A percentile compares a stretch with the other conserved stretches of the same genome.
Evolutionary conservation across 2,797 vertebrate species (phyloP).

Genomic region (Notamacropus eugenii): DNA sequence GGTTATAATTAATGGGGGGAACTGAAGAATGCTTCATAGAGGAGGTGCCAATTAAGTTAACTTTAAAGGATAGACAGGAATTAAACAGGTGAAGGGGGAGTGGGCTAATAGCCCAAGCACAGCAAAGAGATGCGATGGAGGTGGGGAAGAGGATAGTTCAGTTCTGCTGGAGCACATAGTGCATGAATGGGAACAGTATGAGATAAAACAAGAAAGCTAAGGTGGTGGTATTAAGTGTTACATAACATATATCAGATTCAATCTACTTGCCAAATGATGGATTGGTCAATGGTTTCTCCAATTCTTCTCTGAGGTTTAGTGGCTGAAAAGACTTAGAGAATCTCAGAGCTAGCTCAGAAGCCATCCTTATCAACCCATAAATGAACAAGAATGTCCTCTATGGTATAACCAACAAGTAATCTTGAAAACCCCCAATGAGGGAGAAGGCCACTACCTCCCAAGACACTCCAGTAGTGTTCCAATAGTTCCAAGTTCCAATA

Average conservation of each 20-base stretch:
- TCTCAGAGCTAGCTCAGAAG: neutral
- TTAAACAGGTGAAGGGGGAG: neutral
- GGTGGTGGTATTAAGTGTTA: neutral
- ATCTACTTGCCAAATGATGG: neutral
- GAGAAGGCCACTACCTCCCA: neutral
- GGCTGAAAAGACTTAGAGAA: neutral
- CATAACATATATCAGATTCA: neutral
- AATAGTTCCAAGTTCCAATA: neutral
- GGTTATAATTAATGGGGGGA: neutral
- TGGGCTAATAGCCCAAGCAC: neutral
- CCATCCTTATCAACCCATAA: neutral
- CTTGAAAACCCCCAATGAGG: neutral
- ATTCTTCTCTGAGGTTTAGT: neutral
- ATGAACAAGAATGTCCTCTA: neutral
- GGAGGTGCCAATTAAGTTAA: neutral
- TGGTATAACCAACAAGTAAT: neutral
- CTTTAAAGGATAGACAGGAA: neutral
- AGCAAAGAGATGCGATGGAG: neutral
- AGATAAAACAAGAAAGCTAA: neutral
- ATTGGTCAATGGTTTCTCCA: too few relatives aligned
- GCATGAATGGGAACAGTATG: neutral
- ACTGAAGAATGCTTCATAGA: neutral
- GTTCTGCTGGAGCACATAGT: neutral
- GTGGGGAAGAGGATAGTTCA: neutral
- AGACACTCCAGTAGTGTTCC: neutral